Percentiles rank a stretch among this genome's conserved stretches.
These are phyloP conservation scores for Matsumyia berberina DNA, from an alignment of 2,888 invertebrate species.

Conservation along the genomic window DNA sequence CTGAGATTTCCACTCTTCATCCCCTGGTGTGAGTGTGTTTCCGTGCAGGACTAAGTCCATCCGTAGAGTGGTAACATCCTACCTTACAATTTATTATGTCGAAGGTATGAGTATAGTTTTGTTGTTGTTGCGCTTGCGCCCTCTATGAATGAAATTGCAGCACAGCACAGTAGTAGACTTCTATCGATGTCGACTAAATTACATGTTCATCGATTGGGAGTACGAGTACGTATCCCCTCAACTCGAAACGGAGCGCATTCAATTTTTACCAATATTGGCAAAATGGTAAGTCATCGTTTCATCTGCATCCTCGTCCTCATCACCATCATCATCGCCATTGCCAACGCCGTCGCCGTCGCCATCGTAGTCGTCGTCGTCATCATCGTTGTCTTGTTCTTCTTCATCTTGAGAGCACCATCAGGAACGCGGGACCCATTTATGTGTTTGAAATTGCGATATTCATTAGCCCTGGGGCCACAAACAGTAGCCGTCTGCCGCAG, in stretches of 20 bases:
- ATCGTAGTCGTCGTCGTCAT: background rate
- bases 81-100: slow-evolving; percentile 71
- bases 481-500: slow-evolving; percentile 76
- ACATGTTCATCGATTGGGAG: slow-evolving; percentile 72
- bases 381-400: slow-evolving; percentile 18
- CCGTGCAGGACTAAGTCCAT: slow-evolving; percentile 28
- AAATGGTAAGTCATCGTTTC: slow-evolving; percentile 74
- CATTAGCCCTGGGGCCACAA: slow-evolving; percentile 75
- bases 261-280: slow-evolving; percentile 75
- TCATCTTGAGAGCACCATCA: slow-evolving; percentile 27
- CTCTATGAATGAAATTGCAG: slow-evolving; percentile 74
- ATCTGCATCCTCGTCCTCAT: slow-evolving; percentile 62
- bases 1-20: background rate
- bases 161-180: slow-evolving; percentile 52
- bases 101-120: slow-evolving; percentile 43
- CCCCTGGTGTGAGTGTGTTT: background rate
- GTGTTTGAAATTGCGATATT: slow-evolving; percentile 77
- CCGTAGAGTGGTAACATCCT: slow-evolving; percentile 63
- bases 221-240: slow-evolving; percentile 4
- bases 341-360: slow-evolving; percentile 17
- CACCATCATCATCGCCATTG: slow-evolving; percentile 56
- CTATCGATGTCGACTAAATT: slow-evolving; percentile 72
- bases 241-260: slow-evolving; percentile 55
- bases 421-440: slow-evolving; percentile 68
- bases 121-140: slow-evolving; percentile 61